Evolutionary conservation across 2,888 invertebrate species (phyloP), one percentile per base, ranked within the genome.

Genomic region (Meta bourneti): DNA sequence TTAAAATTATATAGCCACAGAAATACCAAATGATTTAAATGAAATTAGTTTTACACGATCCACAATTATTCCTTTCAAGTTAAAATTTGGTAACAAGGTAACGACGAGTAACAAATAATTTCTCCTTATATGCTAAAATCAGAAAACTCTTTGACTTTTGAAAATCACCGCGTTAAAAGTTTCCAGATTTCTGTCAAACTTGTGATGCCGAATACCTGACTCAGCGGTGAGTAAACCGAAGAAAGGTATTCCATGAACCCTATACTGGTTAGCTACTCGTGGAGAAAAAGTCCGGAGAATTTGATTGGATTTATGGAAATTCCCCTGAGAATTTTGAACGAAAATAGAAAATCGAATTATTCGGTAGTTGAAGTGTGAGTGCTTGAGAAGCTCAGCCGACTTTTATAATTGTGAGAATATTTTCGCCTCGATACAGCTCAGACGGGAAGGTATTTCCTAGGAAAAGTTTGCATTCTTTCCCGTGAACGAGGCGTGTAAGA

Each of bases 291-390:
- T 54, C 74, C 34, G 9, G 74, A 61, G 84, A 61, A 84, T 78
- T 34, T 75, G 84, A 84, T 84, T 84, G 84, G 74, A 75, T 84
- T 84, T 84, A 84, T 84, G 84, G 34, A 84, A 84, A 84, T 84
- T 72, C 84, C 61, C 5, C 7, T 34, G 7, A 34, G 54, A 19
- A 34, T 69, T 20, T 80, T 69, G 82, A 71, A 70, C 16, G 71
- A 72, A 83, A 83, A 83, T 83, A 48, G 61, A 34, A 84, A 84
- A 84, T 84, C 74, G 75, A 84, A 84, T 84, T 84, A 84, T 84
- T 75, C 54, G 78, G 52, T 78, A 52, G 52, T 51, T 78, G 75
- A 75, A 72, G 72, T 34, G 51, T 16, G 54, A 75, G 20, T 72
- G 51, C 85, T 85, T 19, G 78, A 70, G 19, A 70, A 78, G 61